Evolutionary conservation across 2,888 invertebrate genomes (phyloP), one percentile per base, ranked within the genome.

Genomic region (Clistopyga incitator): DNA sequence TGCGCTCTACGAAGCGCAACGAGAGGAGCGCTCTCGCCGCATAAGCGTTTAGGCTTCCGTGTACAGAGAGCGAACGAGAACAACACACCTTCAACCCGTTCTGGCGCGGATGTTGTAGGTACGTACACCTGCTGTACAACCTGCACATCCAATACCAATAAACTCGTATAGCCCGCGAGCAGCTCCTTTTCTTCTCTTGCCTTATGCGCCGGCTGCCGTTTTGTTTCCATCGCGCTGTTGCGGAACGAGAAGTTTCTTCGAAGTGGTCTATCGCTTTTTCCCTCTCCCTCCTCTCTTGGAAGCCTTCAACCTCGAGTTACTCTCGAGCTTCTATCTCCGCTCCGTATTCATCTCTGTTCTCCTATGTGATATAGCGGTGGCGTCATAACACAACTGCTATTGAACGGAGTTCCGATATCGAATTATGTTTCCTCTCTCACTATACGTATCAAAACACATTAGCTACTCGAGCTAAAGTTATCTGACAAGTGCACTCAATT

Each of bases 21-120:
- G 71, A 52, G 47, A 25, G 29, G 75, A 78, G 68, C 61, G 52
- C 54, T 45, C 29, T 59, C n/a, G 15, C 52, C 45, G 81, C 71
- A 79, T 72, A 72, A 83, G 65, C 76, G 67, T 67, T 76, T 54
- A 61, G 61, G 79, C 64, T 83, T 47, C 76, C 64, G 78, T 70
- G 68, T 78, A 68, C 34, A 29, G 20, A 13, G 34, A 52, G 52
- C 10, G 64, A 75, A 20, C 42, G 20, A 15, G 74, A 70, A 65
- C 54, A 34, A 52, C 54, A 45, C 45, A 20, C 67, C 64, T 78
- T 78, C 75, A 34, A n/a, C 59, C 29, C 64, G 50, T 65, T 64
- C 47, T 68, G 64, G 74, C 52, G 61, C 59, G 52, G 45, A 74
- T 68, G 54, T 78, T 82, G 52, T 50, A 56, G 74, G 75, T 52